Evolutionary conservation across 2,888 invertebrate genomes (phyloP), one percentile per base, ranked within the genome.

Genomic region (Alviniconcha strummeri): DNA sequence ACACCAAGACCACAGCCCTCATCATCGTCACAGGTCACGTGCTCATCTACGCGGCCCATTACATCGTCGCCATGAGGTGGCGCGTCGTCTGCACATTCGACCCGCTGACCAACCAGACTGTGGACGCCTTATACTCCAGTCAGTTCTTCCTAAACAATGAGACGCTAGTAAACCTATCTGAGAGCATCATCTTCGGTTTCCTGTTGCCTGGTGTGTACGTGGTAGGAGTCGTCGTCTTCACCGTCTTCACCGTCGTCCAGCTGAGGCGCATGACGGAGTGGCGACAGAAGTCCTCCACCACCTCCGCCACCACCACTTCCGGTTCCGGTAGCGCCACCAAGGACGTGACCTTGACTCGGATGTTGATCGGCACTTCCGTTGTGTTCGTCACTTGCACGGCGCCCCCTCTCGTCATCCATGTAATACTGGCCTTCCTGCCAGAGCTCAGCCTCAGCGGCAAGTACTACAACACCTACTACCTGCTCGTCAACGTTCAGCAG

Each of bases 301-400:
- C 36, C 13, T 15, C 15, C 11, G 9, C 64, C 52, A 9, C 19
- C 9, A 64, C 64, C 36, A 36, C 36, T 36, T 36, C 36, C 36
- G 36, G n/a, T n/a, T n/a, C n/a, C n/a, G n/a, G n/a, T n/a, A 36
- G 36, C 36, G 57, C 60, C 3, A 5, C 78, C 3, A 19, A 52
- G 3, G 78, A 78, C 5, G 52, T 78, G 78, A 60, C 78, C 13
- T 57, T 78, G 52, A 78, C 78, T 3, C 60, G 64, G 15, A 64
- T 17, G 36, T 60, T 78, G 5, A 64, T 78, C 15, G 78, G 6
- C 52, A 17, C 52, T 4, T 78, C 78, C 52, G 4, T 11, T 78
- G 15, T 78, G 36, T 78, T 57, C 15, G 52, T 78, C 15, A 17
- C 64, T 15, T 78, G 78, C 52, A 57, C 78, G 11, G 1, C 64